These are phyloP conservation scores for Triplophysa bombifrons DNA, from an alignment of 2,797 vertebrate species.

Conservation along the genomic window DNA sequence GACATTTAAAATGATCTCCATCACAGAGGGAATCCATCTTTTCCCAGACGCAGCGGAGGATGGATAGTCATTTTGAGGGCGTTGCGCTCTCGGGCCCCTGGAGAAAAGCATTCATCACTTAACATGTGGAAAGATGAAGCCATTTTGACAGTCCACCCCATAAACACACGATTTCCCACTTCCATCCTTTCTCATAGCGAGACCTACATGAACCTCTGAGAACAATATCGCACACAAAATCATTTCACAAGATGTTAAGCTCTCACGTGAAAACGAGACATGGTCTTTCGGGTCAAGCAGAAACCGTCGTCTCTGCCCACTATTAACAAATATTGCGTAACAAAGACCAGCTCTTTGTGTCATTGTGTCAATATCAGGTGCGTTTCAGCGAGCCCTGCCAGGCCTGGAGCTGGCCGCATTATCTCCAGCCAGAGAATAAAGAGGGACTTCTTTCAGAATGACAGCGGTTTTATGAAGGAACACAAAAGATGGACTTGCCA, in stretches of 20 bases:
- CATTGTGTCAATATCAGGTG: slow-evolving; percentile 46
- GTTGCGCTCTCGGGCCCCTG: not conserved
- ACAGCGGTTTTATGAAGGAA: slow-evolving; percentile 51
- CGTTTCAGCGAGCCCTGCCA: slow-evolving; percentile 41
- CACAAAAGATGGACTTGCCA: slow-evolving; percentile 60
- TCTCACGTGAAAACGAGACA: slow-evolving; percentile 17
- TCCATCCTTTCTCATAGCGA: slow-evolving; percentile 34
- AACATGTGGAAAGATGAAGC: slow-evolving; percentile 22
- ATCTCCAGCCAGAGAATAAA: slow-evolving; percentile 47
- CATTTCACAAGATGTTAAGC: not conserved
- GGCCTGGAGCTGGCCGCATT: slow-evolving; percentile 18
- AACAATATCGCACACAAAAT: slow-evolving; percentile 17
- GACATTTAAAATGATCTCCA: not conserved
- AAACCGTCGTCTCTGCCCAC: slow-evolving; percentile 38
- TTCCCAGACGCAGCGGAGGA: not conserved
- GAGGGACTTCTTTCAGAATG: slow-evolving; percentile 48
- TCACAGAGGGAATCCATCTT: not conserved
- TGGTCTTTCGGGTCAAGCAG: slow-evolving; percentile 34
- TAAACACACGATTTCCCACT: slow-evolving; percentile 46
- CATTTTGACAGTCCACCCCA: not conserved
- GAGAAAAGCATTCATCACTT: slow-evolving; percentile 19
- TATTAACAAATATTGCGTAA: slow-evolving; percentile 49
- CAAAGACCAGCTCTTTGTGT: slow-evolving; percentile 50
- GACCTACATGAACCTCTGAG: not conserved
- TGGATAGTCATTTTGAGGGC: slow-evolving; percentile 1